These are phyloP conservation scores for Drosophila pandora DNA, from an alignment of 1,140 invertebrate species.

Conservation along the genomic window DNA sequence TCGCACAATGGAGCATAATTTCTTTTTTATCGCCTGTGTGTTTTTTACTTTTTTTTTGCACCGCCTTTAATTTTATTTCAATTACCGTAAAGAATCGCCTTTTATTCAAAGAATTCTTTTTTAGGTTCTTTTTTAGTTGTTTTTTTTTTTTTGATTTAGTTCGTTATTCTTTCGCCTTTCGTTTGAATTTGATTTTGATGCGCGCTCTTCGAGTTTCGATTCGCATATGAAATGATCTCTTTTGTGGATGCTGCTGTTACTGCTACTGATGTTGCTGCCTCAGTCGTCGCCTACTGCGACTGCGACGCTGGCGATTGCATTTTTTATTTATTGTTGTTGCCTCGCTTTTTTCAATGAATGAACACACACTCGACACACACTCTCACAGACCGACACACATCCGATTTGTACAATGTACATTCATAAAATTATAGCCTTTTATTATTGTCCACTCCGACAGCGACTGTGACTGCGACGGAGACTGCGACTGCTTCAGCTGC, in stretches of 20 bases:
- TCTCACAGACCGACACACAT: constrained; percentile 36
- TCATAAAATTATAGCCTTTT: constrained; percentile 68
- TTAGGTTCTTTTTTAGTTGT: constrained; percentile 18
- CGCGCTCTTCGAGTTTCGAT: constrained; percentile 78
- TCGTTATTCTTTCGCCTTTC: constrained; percentile 53
- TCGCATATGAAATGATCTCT: constrained; percentile 77
- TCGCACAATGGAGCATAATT: constrained; percentile 78
- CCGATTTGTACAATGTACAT: constrained; percentile 60
- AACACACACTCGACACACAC: constrained; percentile 32
- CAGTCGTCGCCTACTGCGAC: constrained; percentile 22
- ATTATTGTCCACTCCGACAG: constrained; percentile 47
- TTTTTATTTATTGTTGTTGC: constrained; percentile 56
- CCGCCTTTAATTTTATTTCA: constrained; percentile 79
- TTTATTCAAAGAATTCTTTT: constrained; percentile 31
- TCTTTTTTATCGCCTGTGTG: constrained; percentile 70
- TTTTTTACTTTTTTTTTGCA: constrained; percentile 55
- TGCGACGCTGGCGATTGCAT: constrained; percentile 53
- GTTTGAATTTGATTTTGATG: constrained; percentile 76
- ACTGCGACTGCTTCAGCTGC: constrained; percentile 29
- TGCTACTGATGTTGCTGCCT: constrained; percentile 18
- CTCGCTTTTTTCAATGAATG: constrained; percentile 64
- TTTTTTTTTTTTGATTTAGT: constrained; percentile 19
- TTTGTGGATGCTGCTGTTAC: constrained; percentile 43
- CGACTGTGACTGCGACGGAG: constrained; percentile 4
- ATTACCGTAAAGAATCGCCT: constrained; percentile 59